Evolutionary conservation across 2,113 vertebrate species (phyloP).

Genomic region (Peromyscus maniculatus): DNA sequence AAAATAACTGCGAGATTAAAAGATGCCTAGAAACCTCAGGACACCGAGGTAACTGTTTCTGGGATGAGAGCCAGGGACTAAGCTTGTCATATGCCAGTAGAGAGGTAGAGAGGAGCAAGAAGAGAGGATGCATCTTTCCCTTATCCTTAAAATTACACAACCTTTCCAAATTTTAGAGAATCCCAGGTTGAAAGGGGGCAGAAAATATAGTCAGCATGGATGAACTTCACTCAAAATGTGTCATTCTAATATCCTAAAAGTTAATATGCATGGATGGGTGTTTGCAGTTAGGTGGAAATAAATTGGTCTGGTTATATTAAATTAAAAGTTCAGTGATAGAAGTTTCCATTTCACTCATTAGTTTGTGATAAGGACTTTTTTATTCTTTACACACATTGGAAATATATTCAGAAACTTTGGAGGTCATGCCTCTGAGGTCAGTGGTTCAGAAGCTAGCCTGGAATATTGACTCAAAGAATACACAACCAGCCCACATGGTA

Average conservation of each 20-base stretch:
- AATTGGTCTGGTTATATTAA: background rate
- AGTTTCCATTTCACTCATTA: background rate
- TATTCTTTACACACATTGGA: background rate
- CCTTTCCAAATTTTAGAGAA: background rate
- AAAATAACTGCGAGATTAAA: background rate
- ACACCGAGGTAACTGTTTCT: background rate
- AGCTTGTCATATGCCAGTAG: rapidly evolving
- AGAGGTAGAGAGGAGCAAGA: background rate
- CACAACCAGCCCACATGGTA: background rate
- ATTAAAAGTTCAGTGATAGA: constrained; percentile 11
- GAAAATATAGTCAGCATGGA: background rate
- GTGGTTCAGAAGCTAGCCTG: background rate
- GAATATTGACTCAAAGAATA: background rate
- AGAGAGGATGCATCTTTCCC: rapidly evolving
- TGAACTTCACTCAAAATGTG: background rate
- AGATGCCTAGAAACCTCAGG: background rate
- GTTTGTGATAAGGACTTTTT: constrained; percentile 28
- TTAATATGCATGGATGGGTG: background rate
- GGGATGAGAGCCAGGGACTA: background rate
- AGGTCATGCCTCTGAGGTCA: background rate
- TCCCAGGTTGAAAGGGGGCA: background rate
- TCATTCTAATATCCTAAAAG: background rate
- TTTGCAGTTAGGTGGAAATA: background rate
- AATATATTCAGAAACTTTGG: background rate
- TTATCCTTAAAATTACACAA: background rate